Evolutionary conservation across 2,888 invertebrate species (phyloP), one percentile per base, ranked within the genome.

Genomic region (Morpho helenor): DNA sequence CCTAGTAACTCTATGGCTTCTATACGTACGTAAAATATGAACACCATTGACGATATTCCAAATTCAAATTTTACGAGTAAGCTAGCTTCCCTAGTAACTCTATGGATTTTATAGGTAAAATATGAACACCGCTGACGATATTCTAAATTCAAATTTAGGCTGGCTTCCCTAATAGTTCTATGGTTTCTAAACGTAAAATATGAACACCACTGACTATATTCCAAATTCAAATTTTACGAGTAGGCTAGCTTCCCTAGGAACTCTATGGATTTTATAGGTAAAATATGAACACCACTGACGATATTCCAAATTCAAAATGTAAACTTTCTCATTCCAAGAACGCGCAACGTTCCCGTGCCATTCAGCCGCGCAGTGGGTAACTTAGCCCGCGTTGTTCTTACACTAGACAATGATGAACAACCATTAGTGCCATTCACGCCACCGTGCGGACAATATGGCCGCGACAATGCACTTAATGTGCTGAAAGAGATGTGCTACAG

Each of bases 361-460:
- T 66, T 64, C 52, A 63, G 71, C 16, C 50, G 8, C 67, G 51
- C 66, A 65, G 63, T 62, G 70, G 66, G 66, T 68, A 66, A 65
- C 67, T 64, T 50, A 56, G 65, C 65, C 68, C 65, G 60, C 64
- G 68, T 82, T 83, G 82, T 82, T 79, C 80, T 79, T 71, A 60
- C 58, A 49, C 63, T 69, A 74, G 75, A 84, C 84, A 84, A 84
- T 76, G 67, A 69, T 79, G 77, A 80, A 81, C 79, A 80, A 64
- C 75, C 75, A 80, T 82, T 81, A 82, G 70, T 62, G 59, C 74
- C 73, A 79, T 81, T 79, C 71, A 76, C 66, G 80, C 81, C 82
- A 82, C 85, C 77, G 80, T 81, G 76, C 69, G 79, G 79, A 83
- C 84, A 83, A 83, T 82, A 69, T 72, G 70, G 70, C 73, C 72